Percentiles rank a stretch among this genome's conserved stretches.
Evolutionary conservation across 2,797 vertebrate species (phyloP).

Genomic region (Chanos chanos): DNA sequence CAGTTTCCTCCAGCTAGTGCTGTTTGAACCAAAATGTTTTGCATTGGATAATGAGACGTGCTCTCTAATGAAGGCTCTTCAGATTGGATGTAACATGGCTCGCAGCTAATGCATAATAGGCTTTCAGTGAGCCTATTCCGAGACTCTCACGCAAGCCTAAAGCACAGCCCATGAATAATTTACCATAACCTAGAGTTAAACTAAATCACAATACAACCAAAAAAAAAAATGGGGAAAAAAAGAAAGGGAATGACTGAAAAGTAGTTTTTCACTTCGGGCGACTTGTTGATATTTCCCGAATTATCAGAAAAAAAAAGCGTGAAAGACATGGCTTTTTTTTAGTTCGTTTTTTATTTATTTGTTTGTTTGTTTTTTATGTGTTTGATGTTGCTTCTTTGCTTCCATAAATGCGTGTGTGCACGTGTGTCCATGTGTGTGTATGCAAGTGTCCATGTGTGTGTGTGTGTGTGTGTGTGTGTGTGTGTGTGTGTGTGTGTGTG

Average conservation of each 20-base stretch:
- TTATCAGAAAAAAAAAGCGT: conserved; percentile 24
- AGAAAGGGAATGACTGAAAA: conserved; percentile 29
- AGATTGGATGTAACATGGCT: conserved; percentile 34
- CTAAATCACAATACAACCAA: conserved; percentile 33
- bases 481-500: not conserved
- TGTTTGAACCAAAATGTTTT: not conserved
- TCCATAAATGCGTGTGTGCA: not conserved
- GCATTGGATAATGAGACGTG: conserved; percentile 28
- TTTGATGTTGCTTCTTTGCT: not conserved
- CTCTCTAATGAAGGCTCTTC: conserved; percentile 30
- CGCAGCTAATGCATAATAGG: conserved; percentile 35
- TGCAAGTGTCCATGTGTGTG: not conserved
- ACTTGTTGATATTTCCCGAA: conserved; percentile 26
- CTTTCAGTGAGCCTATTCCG: conserved; percentile 28
- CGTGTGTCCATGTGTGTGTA: not conserved
- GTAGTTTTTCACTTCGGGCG: conserved; percentile 21
- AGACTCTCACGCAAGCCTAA: conserved; percentile 26
- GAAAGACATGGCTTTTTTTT: conserved; percentile 2
- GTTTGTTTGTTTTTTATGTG: conserved; percentile 7
- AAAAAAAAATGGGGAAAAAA: not conserved
- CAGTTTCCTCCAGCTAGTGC: not conserved
- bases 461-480: not conserved
- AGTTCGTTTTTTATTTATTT: conserved; percentile 7
- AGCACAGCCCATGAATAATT: conserved; percentile 48
- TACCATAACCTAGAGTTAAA: conserved; percentile 39